A percentile compares a stretch with the other conserved stretches of the same genome.
These are phyloP conservation scores for Coptodon bakossiorum DNA, from an alignment of 2,113 vertebrate species.

Conservation along the genomic window DNA sequence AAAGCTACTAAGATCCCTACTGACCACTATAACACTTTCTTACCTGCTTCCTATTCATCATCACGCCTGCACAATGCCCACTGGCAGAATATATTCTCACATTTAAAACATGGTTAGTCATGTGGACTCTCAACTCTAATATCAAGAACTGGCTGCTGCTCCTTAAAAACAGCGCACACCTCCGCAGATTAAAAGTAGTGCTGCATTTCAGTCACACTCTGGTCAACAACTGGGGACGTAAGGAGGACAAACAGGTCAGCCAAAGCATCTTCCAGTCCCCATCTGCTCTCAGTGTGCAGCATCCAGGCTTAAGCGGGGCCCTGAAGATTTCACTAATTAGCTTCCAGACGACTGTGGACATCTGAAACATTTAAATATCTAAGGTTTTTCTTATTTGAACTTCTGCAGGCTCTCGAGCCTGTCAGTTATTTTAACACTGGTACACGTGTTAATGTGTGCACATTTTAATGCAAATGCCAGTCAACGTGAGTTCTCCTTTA, in stretches of 20 bases:
- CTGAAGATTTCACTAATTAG: conserved; percentile 57
- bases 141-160: background rate
- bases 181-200: conserved; percentile 1
- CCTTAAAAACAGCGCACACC: background rate
- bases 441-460: background rate
- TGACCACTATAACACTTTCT: conserved; percentile 11
- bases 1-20: background rate
- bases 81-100: background rate
- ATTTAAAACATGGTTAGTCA: background rate
- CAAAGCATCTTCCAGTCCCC: conserved; percentile 53
- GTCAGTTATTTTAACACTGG: background rate
- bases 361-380: conserved; percentile 28
- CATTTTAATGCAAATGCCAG: conserved; percentile 8
- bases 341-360: conserved; percentile 20
- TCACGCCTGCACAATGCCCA: background rate
- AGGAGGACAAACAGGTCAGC: conserved; percentile 55
- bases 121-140: background rate
- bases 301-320: conserved; percentile 46
- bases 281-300: conserved; percentile 55
- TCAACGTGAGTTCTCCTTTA: background rate
- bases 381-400: background rate
- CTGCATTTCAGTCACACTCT: conserved; percentile 12
- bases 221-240: conserved; percentile 27
- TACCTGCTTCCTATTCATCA: conserved; percentile 36
- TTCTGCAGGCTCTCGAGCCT: background rate